These are phyloP conservation scores for Apotomis capreana DNA, from an alignment of 2,888 invertebrate species.

Conservation along the genomic window DNA sequence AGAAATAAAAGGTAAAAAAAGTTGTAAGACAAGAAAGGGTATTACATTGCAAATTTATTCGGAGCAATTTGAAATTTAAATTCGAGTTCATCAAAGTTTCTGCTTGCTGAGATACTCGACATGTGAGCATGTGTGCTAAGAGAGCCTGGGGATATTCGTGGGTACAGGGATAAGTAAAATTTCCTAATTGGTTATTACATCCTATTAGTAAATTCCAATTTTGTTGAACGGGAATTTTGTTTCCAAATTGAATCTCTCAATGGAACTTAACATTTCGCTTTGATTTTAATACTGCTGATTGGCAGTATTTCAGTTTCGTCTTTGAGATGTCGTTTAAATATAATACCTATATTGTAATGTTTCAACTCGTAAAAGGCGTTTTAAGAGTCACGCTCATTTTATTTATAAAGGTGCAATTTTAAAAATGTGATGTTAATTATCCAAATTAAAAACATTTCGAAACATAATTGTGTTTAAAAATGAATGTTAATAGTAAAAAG, in stretches of 20 bases:
- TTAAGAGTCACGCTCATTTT: too few species aligned
- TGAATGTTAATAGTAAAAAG: too few species aligned
- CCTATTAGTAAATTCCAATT: conserved; percentile 46
- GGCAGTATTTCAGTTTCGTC: background rate
- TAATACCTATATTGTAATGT: too few species aligned
- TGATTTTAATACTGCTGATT: background rate
- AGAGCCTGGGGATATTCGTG: conserved; percentile 40
- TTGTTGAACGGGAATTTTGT: conserved; percentile 37
- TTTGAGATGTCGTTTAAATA: too few species aligned
- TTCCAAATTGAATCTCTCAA: conserved; percentile 17
- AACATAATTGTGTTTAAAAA: too few species aligned
- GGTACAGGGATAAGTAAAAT: conserved; percentile 46
- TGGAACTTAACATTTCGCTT: conserved; percentile 17
- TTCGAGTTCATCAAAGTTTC: conserved; percentile 75
- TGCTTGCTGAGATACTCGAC: conserved; percentile 57
- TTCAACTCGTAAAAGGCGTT: background rate
- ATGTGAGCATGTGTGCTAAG: conserved; percentile 55
- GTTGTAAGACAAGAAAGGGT: conserved; percentile 63
- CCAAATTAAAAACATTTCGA: too few species aligned
- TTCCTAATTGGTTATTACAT: conserved; percentile 55
- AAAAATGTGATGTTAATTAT: too few species aligned
- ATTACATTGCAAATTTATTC: conserved; percentile 77
- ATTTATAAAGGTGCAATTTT: too few species aligned
- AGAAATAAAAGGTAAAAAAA: conserved; percentile 53
- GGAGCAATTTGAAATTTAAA: conserved; percentile 76